Evolutionary conservation across 2,888 invertebrate species (phyloP).

Genomic region (Cosmia pyralina): DNA sequence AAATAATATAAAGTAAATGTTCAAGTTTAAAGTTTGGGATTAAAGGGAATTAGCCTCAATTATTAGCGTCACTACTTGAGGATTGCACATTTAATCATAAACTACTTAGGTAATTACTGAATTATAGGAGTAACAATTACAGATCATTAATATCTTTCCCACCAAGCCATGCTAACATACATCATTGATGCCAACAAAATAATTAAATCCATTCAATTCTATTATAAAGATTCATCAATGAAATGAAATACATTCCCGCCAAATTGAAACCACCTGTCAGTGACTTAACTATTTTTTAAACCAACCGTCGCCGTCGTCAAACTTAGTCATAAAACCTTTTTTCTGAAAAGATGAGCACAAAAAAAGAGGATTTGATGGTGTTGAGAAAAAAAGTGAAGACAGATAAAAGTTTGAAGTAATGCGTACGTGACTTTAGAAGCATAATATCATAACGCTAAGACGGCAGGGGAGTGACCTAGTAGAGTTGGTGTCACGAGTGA

Average conservation of each 20-base stretch:
- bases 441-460: constrained; percentile 28
- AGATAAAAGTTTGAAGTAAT: constrained; percentile 20
- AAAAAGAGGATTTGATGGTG: constrained; percentile 2
- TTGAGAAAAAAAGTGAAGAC: constrained; percentile 32
- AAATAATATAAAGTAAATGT: neutral
- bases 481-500: neutral
- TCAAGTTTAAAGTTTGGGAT: neutral
- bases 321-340: constrained; percentile 10
- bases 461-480: constrained; percentile 16
- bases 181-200: too few species aligned
- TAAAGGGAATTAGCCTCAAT: neutral
- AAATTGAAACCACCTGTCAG: constrained; percentile 21
- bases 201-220: too few species aligned
- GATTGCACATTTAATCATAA: neutral
- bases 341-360: constrained; percentile 26
- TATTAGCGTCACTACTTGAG: neutral
- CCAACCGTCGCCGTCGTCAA: neutral
- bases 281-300: constrained; percentile 19
- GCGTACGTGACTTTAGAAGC: constrained; percentile 50
- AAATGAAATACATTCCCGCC: constrained; percentile 2
- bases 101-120: neutral
- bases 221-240: neutral
- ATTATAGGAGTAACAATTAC: neutral
- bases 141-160: neutral
- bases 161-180: too few species aligned